Evolutionary conservation across 2,797 vertebrate genomes (phyloP).

Genomic region (Pangasius macronema): DNA sequence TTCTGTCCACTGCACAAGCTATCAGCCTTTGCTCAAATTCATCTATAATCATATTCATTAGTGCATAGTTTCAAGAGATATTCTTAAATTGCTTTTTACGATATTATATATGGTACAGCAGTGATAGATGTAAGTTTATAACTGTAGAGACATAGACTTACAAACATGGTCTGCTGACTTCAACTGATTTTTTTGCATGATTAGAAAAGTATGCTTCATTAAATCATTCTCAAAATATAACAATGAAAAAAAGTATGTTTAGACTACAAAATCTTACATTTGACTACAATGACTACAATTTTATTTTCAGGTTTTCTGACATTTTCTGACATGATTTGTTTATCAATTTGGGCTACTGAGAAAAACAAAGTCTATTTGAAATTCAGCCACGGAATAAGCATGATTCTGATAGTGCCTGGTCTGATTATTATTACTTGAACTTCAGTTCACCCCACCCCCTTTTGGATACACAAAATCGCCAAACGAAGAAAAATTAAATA

Average conservation of each 20-base stretch:
- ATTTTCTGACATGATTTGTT: background rate
- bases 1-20: background rate
- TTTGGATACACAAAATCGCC: background rate
- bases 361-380: background rate
- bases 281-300: background rate
- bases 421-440: background rate
- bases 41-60: constrained; percentile 36
- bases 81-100: background rate
- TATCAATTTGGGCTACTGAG: background rate
- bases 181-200: background rate
- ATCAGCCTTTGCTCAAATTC: background rate
- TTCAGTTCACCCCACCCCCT: background rate
- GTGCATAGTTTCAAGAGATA: background rate
- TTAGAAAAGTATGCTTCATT: background rate
- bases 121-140: background rate
- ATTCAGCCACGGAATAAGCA: background rate
- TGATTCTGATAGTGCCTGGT: background rate
- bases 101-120: background rate
- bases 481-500: background rate
- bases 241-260: background rate
- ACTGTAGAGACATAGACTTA: background rate
- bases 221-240: background rate
- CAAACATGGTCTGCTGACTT: background rate
- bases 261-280: background rate
- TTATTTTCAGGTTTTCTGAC: background rate